Percentiles rank a stretch among this genome's conserved stretches.
These are phyloP conservation scores for Clarias laeviceps DNA, from an alignment of 2,797 vertebrate genomes.

Conservation along the genomic window DNA sequence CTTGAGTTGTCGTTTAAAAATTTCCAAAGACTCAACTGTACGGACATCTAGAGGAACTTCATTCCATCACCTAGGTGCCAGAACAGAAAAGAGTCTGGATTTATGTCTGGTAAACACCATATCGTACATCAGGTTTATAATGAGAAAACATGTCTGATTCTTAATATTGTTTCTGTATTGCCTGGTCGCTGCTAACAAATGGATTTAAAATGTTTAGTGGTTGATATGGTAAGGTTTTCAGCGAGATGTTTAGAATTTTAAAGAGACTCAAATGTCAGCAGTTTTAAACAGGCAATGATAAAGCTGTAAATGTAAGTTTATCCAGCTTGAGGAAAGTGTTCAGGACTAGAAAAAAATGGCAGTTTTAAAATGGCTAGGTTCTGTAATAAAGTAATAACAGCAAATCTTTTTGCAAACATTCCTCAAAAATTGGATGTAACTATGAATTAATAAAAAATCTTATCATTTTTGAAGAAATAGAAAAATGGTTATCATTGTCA, in stretches of 20 bases:
- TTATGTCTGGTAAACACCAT: too few relatives aligned
- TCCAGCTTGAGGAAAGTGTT: not conserved
- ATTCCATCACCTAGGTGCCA: too few relatives aligned
- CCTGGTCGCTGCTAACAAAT: not conserved
- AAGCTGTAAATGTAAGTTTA: not conserved
- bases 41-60: too few relatives aligned
- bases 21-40: too few relatives aligned
- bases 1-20: too few relatives aligned
- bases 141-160: not conserved
- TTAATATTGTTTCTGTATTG: not conserved
- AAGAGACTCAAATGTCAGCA: not conserved
- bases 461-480: not conserved
- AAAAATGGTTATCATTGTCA: not conserved
- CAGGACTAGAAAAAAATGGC: not conserved
- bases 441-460: not conserved
- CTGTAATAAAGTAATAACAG: not conserved
- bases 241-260: not conserved
- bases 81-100: too few relatives aligned
- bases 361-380: not conserved
- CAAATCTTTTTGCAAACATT: not conserved
- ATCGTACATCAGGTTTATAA: too few relatives aligned
- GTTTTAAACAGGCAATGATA: not conserved
- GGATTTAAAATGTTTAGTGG: not conserved
- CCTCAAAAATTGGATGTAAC: not conserved
- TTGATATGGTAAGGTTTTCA: not conserved